phyloP scores from a whole-genome alignment of 2,113 vertebrate genomes.

The Microtus richardsoni region DNA sequence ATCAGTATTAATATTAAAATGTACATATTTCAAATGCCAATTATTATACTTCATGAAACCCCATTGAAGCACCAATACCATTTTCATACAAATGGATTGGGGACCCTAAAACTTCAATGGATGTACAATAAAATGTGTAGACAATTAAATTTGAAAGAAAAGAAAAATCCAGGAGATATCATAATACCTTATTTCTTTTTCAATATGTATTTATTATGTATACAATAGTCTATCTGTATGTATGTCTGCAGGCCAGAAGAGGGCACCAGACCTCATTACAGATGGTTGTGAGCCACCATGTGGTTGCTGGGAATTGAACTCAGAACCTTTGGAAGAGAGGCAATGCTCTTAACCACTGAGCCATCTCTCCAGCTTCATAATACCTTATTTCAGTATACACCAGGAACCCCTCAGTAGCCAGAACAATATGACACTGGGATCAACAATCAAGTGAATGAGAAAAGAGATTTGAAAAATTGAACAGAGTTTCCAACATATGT shows the following conservation, averaged over 20 bases:
- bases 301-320: too few species aligned
- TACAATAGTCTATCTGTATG: too few species aligned
- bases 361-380: not conserved
- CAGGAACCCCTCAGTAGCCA: not conserved
- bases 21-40: too few species aligned
- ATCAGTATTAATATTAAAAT: too few species aligned
- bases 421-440: not conserved
- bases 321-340: too few species aligned
- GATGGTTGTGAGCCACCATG: too few species aligned
- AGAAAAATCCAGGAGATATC: not conserved
- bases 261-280: too few species aligned
- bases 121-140: not conserved
- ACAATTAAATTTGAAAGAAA: not conserved
- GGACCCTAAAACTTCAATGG: too few species aligned
- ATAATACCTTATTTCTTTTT: not conserved
- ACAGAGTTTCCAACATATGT: not conserved
- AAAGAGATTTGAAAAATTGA: not conserved
- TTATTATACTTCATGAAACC: not conserved
- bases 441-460: not conserved
- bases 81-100: not conserved
- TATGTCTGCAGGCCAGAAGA: too few species aligned
- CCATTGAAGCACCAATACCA: not conserved
- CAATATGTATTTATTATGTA: too few species aligned
- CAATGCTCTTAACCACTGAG: too few species aligned
- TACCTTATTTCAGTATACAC: not conserved